Evolutionary conservation across 2,888 invertebrate genomes (phyloP).

Genomic region (Nomada ferruginata): DNA sequence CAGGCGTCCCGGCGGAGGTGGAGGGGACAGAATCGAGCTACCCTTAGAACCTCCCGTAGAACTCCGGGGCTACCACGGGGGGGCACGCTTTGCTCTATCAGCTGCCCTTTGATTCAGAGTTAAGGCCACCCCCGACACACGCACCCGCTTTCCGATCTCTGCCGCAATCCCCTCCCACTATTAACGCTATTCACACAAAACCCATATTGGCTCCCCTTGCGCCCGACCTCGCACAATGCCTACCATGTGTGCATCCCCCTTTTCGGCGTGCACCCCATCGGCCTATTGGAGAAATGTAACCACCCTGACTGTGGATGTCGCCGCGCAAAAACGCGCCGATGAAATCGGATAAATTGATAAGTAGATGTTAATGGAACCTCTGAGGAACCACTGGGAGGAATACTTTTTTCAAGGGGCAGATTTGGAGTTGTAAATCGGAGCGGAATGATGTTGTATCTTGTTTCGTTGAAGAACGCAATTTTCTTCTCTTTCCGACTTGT

Average conservation of each 20-base stretch:
- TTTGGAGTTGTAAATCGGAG: no score
- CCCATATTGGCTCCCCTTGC: constrained; percentile 73
- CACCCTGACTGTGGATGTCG: background rate
- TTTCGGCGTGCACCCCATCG: constrained; percentile 1
- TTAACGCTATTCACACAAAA: constrained; percentile 80
- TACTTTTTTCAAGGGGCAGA: background rate
- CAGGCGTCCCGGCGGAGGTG: constrained; percentile 42
- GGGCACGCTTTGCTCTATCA: constrained; percentile 74
- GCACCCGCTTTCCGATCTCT: constrained; percentile 62
- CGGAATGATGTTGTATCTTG: no score
- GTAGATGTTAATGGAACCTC: background rate
- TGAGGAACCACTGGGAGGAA: background rate
- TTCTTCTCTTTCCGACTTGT: background rate
- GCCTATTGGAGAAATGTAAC: constrained; percentile 32
- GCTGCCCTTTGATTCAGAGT: constrained; percentile 77
- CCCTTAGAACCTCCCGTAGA: constrained; percentile 58
- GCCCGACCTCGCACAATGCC: constrained; percentile 71
- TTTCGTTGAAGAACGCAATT: no score
- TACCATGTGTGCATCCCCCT: constrained; percentile 65
- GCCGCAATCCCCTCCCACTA: constrained; percentile 79
- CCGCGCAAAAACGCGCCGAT: background rate
- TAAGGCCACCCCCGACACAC: constrained; percentile 78
- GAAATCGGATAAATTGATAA: constrained; percentile 43
- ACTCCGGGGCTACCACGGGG: constrained; percentile 55
- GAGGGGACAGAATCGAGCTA: constrained; percentile 45